Evolutionary conservation across 2,888 invertebrate species (phyloP).

Genomic region (Luperina nickerlii): DNA sequence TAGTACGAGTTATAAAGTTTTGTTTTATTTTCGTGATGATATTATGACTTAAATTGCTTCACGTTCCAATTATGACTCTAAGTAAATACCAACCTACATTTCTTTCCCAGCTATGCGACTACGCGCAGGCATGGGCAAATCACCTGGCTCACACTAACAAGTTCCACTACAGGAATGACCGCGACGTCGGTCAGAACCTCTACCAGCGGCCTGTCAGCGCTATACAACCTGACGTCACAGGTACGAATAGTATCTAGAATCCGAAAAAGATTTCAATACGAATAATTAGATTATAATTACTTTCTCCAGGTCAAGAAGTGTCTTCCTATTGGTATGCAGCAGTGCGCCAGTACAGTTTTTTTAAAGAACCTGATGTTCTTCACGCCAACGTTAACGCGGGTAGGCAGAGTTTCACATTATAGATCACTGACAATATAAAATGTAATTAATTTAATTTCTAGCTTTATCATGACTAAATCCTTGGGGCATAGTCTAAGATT

Average conservation of each 20-base stretch:
- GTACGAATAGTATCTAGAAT: conserved; percentile 72
- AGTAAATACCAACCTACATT: neutral
- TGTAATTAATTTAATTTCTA: neutral
- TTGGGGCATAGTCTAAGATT: neutral
- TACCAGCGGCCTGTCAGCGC: conserved; percentile 93
- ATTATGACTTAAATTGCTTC: neutral
- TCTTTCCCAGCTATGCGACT: conserved; percentile 92
- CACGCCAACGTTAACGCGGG: conserved; percentile 95
- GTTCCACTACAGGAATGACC: conserved; percentile 94
- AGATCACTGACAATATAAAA: neutral
- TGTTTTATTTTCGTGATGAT: neutral
- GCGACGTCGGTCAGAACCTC: conserved; percentile 94
- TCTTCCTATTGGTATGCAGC: conserved; percentile 95
- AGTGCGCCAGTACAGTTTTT: conserved; percentile 93
- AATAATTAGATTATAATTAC: neutral
- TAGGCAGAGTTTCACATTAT: conserved; percentile 71
- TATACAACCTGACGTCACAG: conserved; percentile 92
- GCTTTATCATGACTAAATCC: neutral
- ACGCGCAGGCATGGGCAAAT: conserved; percentile 97
- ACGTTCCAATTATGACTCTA: neutral
- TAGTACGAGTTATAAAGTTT: neutral
- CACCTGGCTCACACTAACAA: conserved; percentile 95
- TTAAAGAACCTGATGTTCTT: conserved; percentile 93
- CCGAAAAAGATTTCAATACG: neutral
- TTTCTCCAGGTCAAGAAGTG: conserved; percentile 93